A percentile compares a stretch with the other conserved stretches of the same genome.
Evolutionary conservation across 2,888 invertebrate species (phyloP).

Genomic region (Crepidodera aurea): DNA sequence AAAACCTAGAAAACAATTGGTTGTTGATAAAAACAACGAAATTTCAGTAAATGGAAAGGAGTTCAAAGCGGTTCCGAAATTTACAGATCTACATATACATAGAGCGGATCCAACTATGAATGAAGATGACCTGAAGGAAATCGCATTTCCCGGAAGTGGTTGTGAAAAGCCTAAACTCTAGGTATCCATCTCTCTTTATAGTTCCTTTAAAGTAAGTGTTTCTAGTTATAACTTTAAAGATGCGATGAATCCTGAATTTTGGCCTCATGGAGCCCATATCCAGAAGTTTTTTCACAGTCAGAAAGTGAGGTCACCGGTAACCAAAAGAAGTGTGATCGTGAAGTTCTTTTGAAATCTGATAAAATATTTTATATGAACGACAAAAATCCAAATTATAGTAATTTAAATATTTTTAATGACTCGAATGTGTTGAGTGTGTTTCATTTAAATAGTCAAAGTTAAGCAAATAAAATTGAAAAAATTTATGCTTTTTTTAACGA

Average conservation of each 20-base stretch:
- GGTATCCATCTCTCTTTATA: conserved; percentile 18
- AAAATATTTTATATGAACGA: background rate
- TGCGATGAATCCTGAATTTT: conserved; percentile 18
- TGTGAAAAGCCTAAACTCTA: no score
- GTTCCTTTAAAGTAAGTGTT: conserved; percentile 10
- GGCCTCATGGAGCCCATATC: conserved; percentile 14
- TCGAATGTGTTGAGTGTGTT: no score
- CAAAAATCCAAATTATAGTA: no score
- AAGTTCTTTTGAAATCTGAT: background rate
- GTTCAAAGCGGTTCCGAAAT: conserved; percentile 12
- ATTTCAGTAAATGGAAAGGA: conserved; percentile 16
- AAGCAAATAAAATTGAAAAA: no score
- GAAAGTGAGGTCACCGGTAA: background rate
- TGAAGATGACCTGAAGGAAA: conserved; percentile 12
- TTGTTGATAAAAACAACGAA: conserved; percentile 20
- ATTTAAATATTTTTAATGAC: no score
- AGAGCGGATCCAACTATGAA: conserved; percentile 12
- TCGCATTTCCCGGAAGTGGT: conserved; percentile 11
- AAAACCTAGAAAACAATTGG: conserved; percentile 12
- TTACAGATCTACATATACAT: conserved; percentile 16
- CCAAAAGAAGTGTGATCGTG: conserved; percentile 4
- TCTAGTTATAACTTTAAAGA: no score
- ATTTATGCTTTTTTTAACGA: no score
- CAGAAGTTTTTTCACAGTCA: conserved; percentile 14
- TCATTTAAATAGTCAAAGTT: no score